Conservation (phyloP, 2,797 vertebrate genomes). For the Threskiornis aethiopicus region DNA sequence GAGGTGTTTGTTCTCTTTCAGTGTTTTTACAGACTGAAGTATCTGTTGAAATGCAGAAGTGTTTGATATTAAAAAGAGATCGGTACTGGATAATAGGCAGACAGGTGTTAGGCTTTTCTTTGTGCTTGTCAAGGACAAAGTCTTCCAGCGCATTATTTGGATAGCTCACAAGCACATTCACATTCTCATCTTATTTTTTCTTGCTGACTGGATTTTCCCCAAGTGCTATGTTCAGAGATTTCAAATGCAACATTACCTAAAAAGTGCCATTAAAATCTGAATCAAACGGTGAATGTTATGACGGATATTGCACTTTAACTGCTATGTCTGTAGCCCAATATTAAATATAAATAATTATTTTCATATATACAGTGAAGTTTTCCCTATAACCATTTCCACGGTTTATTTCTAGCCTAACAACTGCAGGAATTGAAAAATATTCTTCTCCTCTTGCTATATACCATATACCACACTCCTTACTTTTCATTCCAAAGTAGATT, state of each 20-base stretch:
- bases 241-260: neutral
- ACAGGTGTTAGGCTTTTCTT: slow-evolving; percentile 13
- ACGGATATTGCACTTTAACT: neutral
- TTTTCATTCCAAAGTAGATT: neutral
- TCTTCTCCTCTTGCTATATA: neutral
- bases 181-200: slow-evolving; percentile 1
- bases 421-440: neutral
- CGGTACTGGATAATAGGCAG: neutral
- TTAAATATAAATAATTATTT: slow-evolving; percentile 30
- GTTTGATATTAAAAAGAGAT: neutral
- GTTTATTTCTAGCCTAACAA: slow-evolving; percentile 17
- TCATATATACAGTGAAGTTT: neutral
- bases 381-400: neutral
- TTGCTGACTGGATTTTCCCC: slow-evolving; percentile 30
- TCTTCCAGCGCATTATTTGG: neutral
- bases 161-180: neutral
- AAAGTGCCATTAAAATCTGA: neutral
- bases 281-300: neutral
- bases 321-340: neutral
- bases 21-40: neutral
- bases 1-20: neutral
- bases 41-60: neutral
- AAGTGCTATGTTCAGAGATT: neutral
- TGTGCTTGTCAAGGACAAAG: slow-evolving; percentile 17
- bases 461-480: neutral